A percentile compares a stretch with the other conserved stretches of the same genome.
Conservation (phyloP, 2,888 invertebrate genomes). For the Oegoconia quadripuncta region DNA sequence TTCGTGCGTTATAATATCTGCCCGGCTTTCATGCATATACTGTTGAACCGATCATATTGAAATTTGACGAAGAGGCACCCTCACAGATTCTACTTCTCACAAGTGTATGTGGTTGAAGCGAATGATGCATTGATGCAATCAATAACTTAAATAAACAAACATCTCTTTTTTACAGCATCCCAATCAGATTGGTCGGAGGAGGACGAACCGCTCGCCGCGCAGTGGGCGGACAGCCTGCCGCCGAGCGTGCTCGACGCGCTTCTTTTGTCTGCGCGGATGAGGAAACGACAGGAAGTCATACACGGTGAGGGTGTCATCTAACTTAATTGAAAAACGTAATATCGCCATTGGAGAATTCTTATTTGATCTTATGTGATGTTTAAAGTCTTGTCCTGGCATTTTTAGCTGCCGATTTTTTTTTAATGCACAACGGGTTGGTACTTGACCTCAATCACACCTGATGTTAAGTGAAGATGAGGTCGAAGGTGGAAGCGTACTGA, state of each 20-base stretch:
- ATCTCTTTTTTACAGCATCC: slow-evolving; percentile 39
- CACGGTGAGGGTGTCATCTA: slow-evolving; percentile 49
- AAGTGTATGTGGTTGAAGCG: too few species aligned
- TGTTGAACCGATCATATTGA: too few species aligned
- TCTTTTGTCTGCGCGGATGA: slow-evolving; percentile 47
- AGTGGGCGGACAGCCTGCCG: slow-evolving; percentile 68
- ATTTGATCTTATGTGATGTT: not conserved
- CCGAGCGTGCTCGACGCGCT: slow-evolving; percentile 56
- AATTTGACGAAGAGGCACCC: too few species aligned
- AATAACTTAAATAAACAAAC: too few species aligned
- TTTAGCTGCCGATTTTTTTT: too few species aligned
- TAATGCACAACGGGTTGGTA: too few species aligned
- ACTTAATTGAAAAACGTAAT: not conserved
- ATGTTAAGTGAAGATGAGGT: not conserved
- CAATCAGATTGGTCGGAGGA: slow-evolving; percentile 72
- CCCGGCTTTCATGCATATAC: too few species aligned
- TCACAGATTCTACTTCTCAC: too few species aligned
- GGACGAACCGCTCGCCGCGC: slow-evolving; percentile 63
- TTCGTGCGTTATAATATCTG: too few species aligned
- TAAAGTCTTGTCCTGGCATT: too few species aligned
- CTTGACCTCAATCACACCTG: too few species aligned
- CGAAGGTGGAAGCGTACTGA: not conserved
- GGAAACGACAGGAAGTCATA: slow-evolving; percentile 73
- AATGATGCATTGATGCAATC: too few species aligned
- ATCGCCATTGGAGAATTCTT: not conserved